Evolutionary conservation across 2,113 vertebrate species (phyloP).

Genomic region (Aldabrachelys gigantea): DNA sequence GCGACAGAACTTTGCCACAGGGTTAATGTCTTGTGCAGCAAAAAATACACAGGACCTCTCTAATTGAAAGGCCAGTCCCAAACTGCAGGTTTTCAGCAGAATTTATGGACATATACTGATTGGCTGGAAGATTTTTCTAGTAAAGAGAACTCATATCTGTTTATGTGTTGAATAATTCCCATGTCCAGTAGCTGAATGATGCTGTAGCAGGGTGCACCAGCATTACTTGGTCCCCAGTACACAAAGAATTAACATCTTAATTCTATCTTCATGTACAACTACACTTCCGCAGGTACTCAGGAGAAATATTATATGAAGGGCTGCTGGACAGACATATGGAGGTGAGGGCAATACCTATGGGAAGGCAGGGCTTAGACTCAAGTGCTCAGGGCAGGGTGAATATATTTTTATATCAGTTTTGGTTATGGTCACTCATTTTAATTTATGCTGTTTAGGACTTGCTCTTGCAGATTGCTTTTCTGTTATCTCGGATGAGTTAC

Average conservation of each 20-base stretch:
- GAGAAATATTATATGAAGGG: not conserved
- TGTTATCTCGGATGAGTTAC: not conserved
- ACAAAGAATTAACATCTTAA: not conserved
- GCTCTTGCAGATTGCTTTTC: not conserved
- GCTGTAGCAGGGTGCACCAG: not conserved
- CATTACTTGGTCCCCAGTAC: too few relatives aligned
- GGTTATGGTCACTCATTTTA: not conserved
- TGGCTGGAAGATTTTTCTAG: not conserved
- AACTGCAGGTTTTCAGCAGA: not conserved
- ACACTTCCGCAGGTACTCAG: not conserved
- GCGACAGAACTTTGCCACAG: rapidly evolving
- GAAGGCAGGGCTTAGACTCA: not conserved
- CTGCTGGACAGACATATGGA: not conserved
- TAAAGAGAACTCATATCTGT: not conserved
- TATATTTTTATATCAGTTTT: not conserved
- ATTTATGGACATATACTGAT: not conserved
- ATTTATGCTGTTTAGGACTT: not conserved
- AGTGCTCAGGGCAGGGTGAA: not conserved
- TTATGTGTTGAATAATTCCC: not conserved
- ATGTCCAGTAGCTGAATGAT: not conserved
- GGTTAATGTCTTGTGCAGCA: not conserved
- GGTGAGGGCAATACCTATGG: not conserved
- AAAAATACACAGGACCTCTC: not conserved
- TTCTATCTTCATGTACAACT: not conserved
- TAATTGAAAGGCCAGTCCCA: not conserved